phyloP scores from a whole-genome alignment of 2,888 invertebrate species.

The Cheilosia pagana region DNA sequence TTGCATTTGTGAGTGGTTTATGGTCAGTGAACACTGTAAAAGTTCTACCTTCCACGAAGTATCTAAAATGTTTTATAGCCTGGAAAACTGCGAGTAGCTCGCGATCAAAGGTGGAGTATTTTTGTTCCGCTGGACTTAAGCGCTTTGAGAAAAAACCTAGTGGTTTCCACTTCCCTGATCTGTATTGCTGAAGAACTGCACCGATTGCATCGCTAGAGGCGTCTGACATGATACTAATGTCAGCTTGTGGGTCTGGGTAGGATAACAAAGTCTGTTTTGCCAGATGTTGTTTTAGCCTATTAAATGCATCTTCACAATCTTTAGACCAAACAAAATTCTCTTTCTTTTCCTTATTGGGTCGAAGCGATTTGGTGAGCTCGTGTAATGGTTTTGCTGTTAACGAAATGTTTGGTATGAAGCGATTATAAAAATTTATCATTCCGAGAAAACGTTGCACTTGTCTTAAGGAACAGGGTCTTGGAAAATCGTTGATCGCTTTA shows the following conservation, averaged over 20 bases:
- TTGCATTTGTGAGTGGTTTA: too few relatives aligned
- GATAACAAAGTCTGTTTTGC: neutral
- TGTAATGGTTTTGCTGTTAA: neutral
- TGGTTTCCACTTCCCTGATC: neutral
- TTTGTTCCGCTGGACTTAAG: neutral
- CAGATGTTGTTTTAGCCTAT: neutral
- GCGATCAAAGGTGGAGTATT: neutral
- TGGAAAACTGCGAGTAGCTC: neutral
- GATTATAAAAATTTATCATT: conserved; percentile 32
- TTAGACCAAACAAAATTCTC: neutral
- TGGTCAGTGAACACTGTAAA: too few relatives aligned
- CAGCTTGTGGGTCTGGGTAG: neutral
- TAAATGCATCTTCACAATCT: neutral
- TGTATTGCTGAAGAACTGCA: neutral
- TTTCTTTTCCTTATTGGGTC: neutral
- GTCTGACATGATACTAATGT: neutral
- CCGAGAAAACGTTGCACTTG: conserved; percentile 33
- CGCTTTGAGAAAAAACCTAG: conserved; percentile 1
- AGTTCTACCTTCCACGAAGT: too few relatives aligned
- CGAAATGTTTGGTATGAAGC: conserved; percentile 11
- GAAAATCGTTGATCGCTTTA: conserved; percentile 25
- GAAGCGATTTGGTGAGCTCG: neutral
- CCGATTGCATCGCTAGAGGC: neutral
- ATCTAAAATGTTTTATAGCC: neutral
- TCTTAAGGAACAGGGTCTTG: conserved; percentile 11